These are phyloP conservation scores for Rhamnusium bicolor DNA, from an alignment of 2,888 invertebrate species.

Conservation along the genomic window DNA sequence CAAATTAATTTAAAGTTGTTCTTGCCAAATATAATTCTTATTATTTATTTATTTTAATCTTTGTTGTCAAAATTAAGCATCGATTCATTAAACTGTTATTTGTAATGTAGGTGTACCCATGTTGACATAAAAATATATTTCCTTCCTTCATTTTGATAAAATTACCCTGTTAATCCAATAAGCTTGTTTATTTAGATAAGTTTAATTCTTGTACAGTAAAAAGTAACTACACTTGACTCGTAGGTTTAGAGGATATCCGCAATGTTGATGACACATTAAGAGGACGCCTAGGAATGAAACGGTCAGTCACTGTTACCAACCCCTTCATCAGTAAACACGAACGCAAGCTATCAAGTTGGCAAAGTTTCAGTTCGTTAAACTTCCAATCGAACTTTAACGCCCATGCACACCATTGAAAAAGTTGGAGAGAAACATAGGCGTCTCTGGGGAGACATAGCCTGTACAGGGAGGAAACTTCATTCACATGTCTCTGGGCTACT, in stretches of 20 bases:
- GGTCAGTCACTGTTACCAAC: slow-evolving; percentile 16
- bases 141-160: no score
- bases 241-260: background rate
- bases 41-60: no score
- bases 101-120: no score
- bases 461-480: background rate
- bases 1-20: no score
- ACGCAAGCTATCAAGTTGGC: background rate
- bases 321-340: slow-evolving; percentile 5
- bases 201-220: no score
- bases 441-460: background rate
- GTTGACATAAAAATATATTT: no score
- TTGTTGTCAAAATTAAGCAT: no score
- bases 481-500: background rate
- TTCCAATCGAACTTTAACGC: slow-evolving; percentile 10
- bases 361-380: slow-evolving; percentile 26
- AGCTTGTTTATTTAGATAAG: no score
- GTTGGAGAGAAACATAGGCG: background rate
- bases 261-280: background rate
- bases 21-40: no score
- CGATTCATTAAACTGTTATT: no score
- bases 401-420: background rate
- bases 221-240: background rate
- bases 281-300: background rate
- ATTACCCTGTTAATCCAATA: no score